Base-by-base conservation (phyloP, 2,797 vertebrate species). In the Danio aesculapii region DNA sequence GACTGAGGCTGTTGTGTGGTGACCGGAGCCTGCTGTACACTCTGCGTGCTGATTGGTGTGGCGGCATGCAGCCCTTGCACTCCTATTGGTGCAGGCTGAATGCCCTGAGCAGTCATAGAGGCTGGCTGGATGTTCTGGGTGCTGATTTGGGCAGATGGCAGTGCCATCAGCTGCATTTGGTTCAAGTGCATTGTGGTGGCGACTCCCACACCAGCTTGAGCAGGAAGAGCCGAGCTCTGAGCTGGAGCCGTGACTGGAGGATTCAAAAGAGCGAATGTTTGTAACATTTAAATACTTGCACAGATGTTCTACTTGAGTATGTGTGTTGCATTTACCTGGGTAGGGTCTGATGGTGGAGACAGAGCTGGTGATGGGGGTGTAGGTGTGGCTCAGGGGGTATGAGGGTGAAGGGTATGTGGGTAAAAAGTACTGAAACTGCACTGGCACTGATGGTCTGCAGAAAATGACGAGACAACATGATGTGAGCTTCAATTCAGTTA, bases 161-260 rank as follows among this genome's bases (percentile, higher is more conserved):
- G 95, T 39, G 97, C 94, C 97, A 99, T 99, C 88, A 99, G 91
- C 91, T 99, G 98, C 98, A 99, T 99, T 89, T 95, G 97, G 88
- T 99, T 99, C 14, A 99, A 93, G 89, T 98, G 98, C 77, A 99
- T 97, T 0, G 98, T 97, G 69, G 98, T 98, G 14, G 98, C 97
- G 85, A 99, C 97, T 0, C 97, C 97, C 0, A 98, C 97, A 0
- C 97, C 96, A 0, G 96, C 93, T 81, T 97, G 97, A 30, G 95
- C 94, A 0, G 97, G 96, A 88, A 99, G 93, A 3, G 96, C 95
- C 0, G 97, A 97, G 89, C 95, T 99, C 17, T 97, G 97, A 0
- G 97, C 96, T 91, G 98, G 97, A 89, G 98, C 97, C 84, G 97
- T 97, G 88, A 98, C 96, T 98, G 88, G 49, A 4, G 85, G 13